Conservation (phyloP, 2,888 invertebrate genomes). For the Harpalus rufipes region DNA sequence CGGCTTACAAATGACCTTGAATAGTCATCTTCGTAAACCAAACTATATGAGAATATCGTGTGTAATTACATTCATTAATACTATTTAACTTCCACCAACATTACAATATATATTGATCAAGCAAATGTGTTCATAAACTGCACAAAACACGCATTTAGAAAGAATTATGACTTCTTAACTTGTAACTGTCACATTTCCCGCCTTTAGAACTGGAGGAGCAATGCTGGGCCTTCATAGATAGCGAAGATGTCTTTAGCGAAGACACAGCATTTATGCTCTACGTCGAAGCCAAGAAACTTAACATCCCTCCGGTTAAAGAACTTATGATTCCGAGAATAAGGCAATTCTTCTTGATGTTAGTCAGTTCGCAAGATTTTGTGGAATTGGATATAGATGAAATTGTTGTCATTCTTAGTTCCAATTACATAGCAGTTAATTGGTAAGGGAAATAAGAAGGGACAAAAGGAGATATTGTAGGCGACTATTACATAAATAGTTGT, state of each 20-base stretch:
- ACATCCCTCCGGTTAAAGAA: constrained; percentile 82
- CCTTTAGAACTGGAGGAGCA: constrained; percentile 85
- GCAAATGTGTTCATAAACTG: not conserved
- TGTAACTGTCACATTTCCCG: not conserved
- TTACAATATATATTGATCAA: not conserved
- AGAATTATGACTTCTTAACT: not conserved
- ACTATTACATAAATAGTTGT: too few species aligned
- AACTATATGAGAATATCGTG: not conserved
- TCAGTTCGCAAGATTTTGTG: constrained; percentile 87
- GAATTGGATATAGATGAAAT: constrained; percentile 83
- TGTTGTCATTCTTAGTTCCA: constrained; percentile 84
- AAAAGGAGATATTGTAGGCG: too few species aligned
- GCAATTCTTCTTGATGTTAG: constrained; percentile 87
- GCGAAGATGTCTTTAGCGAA: constrained; percentile 84
- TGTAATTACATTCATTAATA: not conserved
- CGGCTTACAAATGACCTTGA: too few species aligned
- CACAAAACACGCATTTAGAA: not conserved
- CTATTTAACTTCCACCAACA: not conserved
- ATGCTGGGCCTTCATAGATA: constrained; percentile 87
- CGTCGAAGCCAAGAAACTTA: constrained; percentile 78
- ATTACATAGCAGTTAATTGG: constrained; percentile 87
- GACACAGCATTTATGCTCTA: constrained; percentile 86
- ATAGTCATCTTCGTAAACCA: too few species aligned
- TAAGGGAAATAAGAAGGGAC: constrained; percentile 74
- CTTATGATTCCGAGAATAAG: constrained; percentile 87